phyloP scores from a whole-genome alignment of 2,113 vertebrate genomes.

The Uria lomvia region DNA sequence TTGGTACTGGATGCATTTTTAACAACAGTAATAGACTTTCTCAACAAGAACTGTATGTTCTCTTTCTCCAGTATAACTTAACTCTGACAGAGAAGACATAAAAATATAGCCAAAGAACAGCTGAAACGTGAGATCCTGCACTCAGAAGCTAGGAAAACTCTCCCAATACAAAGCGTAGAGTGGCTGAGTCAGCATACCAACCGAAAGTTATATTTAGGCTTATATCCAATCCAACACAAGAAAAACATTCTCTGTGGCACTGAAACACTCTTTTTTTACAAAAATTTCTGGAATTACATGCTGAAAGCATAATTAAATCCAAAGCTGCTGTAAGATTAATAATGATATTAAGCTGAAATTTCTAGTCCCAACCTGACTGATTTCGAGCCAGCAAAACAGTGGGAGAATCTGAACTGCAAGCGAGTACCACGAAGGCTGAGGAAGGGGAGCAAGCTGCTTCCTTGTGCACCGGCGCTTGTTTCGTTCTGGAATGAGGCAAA shows the following conservation, averaged over 20 bases:
- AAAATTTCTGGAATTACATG: conserved; percentile 37
- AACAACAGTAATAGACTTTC: conserved; percentile 54
- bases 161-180: conserved; percentile 38
- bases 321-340: conserved; percentile 26
- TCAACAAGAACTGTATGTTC: conserved; percentile 56
- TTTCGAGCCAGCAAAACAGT: background rate
- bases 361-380: background rate
- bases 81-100: conserved; percentile 15
- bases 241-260: conserved; percentile 38
- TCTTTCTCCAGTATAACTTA: conserved; percentile 29
- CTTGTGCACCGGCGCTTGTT: background rate
- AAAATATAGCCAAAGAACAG: background rate
- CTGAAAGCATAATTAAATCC: background rate
- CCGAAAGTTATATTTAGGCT: conserved; percentile 24
- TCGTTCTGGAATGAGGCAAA: background rate
- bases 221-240: conserved; percentile 43
- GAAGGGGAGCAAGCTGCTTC: background rate
- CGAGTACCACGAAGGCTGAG: background rate
- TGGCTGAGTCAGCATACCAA: conserved; percentile 70
- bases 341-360: background rate
- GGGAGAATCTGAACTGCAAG: background rate
- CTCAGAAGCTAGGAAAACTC: conserved; percentile 37
- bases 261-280: background rate
- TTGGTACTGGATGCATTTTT: conserved; percentile 61
- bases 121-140: conserved; percentile 16